A percentile compares a stretch with the other conserved stretches of the same genome.
Evolutionary conservation across 2,113 vertebrate genomes (phyloP).

Genomic region (Symphodus melops): DNA sequence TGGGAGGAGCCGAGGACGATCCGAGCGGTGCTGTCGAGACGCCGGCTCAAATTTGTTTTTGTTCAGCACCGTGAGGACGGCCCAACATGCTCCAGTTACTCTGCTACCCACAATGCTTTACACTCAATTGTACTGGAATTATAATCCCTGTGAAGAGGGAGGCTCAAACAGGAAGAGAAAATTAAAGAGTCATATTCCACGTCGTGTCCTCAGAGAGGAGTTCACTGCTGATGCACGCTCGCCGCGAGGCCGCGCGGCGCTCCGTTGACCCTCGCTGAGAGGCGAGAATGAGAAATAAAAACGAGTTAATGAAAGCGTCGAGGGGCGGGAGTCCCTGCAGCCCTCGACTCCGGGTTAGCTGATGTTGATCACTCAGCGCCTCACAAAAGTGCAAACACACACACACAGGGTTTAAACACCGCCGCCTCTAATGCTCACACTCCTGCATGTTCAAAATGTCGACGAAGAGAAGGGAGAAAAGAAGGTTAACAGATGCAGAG

Average conservation of each 20-base stretch:
- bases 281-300: slow-evolving; percentile 8
- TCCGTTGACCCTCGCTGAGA: slow-evolving; percentile 20
- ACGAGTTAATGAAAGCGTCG: slow-evolving; percentile 28
- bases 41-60: slow-evolving; percentile 22
- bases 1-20: slow-evolving; percentile 28
- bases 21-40: slow-evolving; percentile 8
- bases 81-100: slow-evolving; percentile 31
- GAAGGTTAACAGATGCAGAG: slow-evolving; percentile 87
- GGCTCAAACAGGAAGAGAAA: slow-evolving; percentile 25
- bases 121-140: slow-evolving; percentile 76
- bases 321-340: not conserved
- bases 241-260: slow-evolving; percentile 42
- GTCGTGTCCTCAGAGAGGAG: slow-evolving; percentile 19
- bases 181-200: slow-evolving; percentile 27
- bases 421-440: slow-evolving; percentile 17
- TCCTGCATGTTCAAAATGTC: slow-evolving; percentile 79
- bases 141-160: slow-evolving; percentile 45
- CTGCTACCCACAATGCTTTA: slow-evolving; percentile 65
- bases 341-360: slow-evolving; percentile 39
- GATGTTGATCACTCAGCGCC: slow-evolving; percentile 66
- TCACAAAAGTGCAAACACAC: slow-evolving; percentile 78
- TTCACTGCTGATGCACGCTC: slow-evolving; percentile 5
- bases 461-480: slow-evolving; percentile 82
- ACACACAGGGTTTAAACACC: slow-evolving; percentile 70
- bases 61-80: slow-evolving; percentile 28